Evolutionary conservation across 2,113 vertebrate species (phyloP).

Genomic region (Heterochromis multidens): DNA sequence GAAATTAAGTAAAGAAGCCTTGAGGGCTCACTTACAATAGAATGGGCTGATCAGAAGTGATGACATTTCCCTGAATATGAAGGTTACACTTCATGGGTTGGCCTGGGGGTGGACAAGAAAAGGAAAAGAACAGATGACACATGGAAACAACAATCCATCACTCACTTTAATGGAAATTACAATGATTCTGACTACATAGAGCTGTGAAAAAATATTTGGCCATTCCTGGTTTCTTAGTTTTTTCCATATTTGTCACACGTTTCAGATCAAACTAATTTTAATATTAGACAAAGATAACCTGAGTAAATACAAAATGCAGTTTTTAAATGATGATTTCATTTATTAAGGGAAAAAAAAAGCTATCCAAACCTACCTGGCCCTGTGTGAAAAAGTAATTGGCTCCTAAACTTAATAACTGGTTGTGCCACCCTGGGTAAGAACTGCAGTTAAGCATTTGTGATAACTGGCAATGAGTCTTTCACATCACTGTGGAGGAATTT

Average conservation of each 20-base stretch:
- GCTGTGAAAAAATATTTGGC: not conserved
- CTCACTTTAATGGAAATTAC: not conserved
- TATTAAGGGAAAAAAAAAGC: not conserved
- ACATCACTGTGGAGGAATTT: not conserved
- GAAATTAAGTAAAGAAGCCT: not conserved
- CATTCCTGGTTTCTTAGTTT: not conserved
- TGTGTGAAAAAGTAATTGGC: not conserved
- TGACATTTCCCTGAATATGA: conserved; percentile 94
- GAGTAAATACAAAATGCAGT: not conserved
- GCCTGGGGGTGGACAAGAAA: conserved; percentile 69
- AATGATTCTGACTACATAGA: not conserved
- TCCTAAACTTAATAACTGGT: not conserved
- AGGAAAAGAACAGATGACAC: not conserved
- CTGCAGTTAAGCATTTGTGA: not conserved
- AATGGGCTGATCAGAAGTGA: conserved; percentile 98
- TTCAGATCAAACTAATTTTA: not conserved
- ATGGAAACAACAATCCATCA: not conserved
- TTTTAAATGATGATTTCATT: not conserved
- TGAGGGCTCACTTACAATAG: conserved; percentile 86
- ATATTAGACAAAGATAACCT: not conserved
- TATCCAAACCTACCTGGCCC: not conserved
- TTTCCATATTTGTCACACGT: not conserved
- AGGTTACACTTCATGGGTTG: conserved; percentile 99
- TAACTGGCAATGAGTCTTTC: not conserved
- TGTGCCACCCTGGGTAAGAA: not conserved